Evolutionary conservation across 2,113 vertebrate species (phyloP).

Genomic region (Tonatia bakeri): DNA sequence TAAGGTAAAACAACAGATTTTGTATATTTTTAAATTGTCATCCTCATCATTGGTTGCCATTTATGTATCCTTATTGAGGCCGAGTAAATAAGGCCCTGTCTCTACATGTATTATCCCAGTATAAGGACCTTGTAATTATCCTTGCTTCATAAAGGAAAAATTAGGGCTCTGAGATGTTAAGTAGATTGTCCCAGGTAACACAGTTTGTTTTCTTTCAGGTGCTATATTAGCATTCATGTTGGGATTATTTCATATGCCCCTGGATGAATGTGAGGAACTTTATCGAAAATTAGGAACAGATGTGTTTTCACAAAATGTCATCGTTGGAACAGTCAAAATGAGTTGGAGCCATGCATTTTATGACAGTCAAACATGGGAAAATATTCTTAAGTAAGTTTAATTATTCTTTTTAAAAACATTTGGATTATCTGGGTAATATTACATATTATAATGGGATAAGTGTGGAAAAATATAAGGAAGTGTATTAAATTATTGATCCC

Average conservation of each 20-base stretch:
- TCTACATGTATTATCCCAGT: background rate
- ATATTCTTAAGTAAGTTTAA: constrained; percentile 92
- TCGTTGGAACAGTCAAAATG: constrained; percentile 97
- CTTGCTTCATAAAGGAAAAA: background rate
- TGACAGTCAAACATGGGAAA: constrained; percentile 95
- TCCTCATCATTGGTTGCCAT: background rate
- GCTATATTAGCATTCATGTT: constrained; percentile 97
- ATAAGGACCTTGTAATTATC: background rate
- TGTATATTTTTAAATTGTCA: background rate
- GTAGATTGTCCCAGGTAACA: background rate
- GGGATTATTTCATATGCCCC: constrained; percentile 91
- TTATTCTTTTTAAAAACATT: background rate
- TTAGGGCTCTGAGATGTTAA: background rate
- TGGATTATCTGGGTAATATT: background rate
- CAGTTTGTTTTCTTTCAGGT: constrained; percentile 81
- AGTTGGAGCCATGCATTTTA: constrained; percentile 98
- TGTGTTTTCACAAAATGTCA: constrained; percentile 96
- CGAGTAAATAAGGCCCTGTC: background rate
- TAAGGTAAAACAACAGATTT: background rate
- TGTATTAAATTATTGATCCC: background rate
- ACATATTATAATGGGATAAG: background rate
- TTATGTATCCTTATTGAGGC: background rate
- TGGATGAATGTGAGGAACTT: constrained; percentile 93
- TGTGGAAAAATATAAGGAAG: background rate
- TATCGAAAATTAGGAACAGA: constrained; percentile 94